These are phyloP conservation scores for Bungarus multicinctus DNA, from an alignment of 2,113 vertebrate genomes.

Conservation along the genomic window DNA sequence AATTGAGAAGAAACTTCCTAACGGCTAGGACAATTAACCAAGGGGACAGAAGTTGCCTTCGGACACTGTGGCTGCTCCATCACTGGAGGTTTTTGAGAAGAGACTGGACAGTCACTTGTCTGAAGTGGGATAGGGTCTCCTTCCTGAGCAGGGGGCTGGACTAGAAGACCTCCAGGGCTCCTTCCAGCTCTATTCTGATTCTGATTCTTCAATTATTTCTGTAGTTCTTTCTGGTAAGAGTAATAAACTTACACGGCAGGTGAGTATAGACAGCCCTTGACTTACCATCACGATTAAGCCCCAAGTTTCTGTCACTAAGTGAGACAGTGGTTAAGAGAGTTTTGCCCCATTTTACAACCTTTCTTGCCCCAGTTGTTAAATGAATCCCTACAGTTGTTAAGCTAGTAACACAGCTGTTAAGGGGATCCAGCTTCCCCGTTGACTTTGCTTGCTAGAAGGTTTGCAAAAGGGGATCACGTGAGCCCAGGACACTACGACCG, in stretches of 20 bases:
- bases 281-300: background rate
- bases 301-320: background rate
- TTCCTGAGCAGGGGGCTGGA: no score
- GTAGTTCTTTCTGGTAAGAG: background rate
- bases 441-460: background rate
- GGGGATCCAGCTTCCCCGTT: background rate
- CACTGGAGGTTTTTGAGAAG: no score
- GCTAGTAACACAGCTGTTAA: background rate
- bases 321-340: background rate
- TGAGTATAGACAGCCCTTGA: background rate
- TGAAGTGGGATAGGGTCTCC: no score
- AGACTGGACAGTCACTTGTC: no score
- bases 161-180: no score
- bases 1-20: no score
- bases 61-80: no score
- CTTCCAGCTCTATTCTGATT: no score
- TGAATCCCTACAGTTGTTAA: background rate
- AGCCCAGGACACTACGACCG: background rate
- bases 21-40: no score
- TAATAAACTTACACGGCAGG: background rate
- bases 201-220: background rate
- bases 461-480: background rate
- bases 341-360: background rate
- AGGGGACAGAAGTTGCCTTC: no score
- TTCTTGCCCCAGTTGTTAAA: no score